phyloP scores from a whole-genome alignment of 1,140 invertebrate genomes.

The Drosophila ironensis region DNA sequence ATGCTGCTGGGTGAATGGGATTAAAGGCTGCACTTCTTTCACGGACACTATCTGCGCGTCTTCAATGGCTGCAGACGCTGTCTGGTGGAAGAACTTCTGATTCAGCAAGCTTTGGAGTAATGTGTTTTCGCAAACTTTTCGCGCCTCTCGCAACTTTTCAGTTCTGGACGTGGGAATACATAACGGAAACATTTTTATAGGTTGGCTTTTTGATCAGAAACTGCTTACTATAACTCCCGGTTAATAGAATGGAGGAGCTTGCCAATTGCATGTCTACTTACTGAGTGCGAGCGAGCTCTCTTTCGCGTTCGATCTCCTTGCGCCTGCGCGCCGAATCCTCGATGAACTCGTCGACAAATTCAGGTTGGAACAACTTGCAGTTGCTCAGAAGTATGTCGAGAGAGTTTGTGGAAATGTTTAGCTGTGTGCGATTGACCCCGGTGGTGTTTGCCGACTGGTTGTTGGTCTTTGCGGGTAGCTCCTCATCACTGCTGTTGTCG shows the following conservation, averaged over 20 bases:
- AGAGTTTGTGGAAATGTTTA: not conserved
- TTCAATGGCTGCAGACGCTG: constrained; percentile 26
- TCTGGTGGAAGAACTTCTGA: constrained; percentile 40
- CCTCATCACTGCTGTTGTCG: not conserved
- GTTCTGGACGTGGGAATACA: no score
- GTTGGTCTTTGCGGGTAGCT: no score
- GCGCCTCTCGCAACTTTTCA: not conserved
- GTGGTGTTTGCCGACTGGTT: no score
- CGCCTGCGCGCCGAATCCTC: not conserved
- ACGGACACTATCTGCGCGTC: no score
- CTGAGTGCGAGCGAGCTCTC: constrained; percentile 2
- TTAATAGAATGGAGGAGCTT: not conserved
- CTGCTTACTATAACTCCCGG: no score
- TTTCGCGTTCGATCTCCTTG: not conserved
- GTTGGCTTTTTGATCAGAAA: no score
- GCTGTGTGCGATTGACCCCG: not conserved
- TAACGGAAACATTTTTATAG: no score
- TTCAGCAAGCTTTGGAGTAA: not conserved
- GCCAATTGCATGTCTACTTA: constrained; percentile 9
- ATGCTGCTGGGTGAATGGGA: constrained; percentile 25
- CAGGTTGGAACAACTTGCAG: constrained; percentile 26
- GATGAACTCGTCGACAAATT: constrained; percentile 5
- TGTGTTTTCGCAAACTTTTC: constrained; percentile 12
- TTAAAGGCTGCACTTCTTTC: no score
- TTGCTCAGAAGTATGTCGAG: not conserved